These are phyloP conservation scores for Anarsia innoxiella DNA, from an alignment of 2,888 invertebrate genomes.

Conservation along the genomic window DNA sequence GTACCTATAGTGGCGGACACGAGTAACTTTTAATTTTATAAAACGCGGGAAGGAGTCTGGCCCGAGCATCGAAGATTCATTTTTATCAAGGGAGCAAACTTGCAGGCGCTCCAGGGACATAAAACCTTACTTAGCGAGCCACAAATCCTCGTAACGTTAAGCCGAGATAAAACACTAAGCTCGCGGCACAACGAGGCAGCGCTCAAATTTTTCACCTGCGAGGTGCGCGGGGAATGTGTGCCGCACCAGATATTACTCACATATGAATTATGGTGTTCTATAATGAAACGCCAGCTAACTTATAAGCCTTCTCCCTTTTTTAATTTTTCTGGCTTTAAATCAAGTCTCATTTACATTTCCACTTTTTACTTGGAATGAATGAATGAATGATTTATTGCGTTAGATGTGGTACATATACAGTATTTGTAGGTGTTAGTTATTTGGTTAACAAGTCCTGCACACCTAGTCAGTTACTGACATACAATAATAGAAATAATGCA, in stretches of 20 bases:
- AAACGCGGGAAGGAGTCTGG: slow-evolving; percentile 9
- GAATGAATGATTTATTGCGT: too few species aligned
- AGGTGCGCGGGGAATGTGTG: slow-evolving; percentile 43
- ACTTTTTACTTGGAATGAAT: too few species aligned
- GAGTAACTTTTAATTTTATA: slow-evolving; percentile 12
- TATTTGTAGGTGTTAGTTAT: too few species aligned
- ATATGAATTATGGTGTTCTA: slow-evolving; percentile 61
- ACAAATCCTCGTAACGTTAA: slow-evolving; percentile 74
- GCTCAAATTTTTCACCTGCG: slow-evolving; percentile 71
- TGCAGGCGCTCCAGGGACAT: slow-evolving; percentile 64
- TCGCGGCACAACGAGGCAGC: slow-evolving; percentile 57
- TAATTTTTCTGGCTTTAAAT: slow-evolving; percentile 14
- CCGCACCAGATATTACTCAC: slow-evolving; percentile 62
- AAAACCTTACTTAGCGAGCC: slow-evolving; percentile 73
- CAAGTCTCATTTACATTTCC: too few species aligned
- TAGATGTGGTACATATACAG: too few species aligned
- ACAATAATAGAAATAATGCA: too few species aligned
- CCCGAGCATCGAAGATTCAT: slow-evolving; percentile 16
- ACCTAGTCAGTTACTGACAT: too few species aligned
- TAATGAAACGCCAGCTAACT: slow-evolving; percentile 57
- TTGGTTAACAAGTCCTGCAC: too few species aligned
- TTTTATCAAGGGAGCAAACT: slow-evolving; percentile 59
- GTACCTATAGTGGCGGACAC: too few species aligned
- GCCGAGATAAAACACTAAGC: slow-evolving; percentile 74
- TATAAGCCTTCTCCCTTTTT: slow-evolving; percentile 28